Percentiles rank a stretch among this genome's conserved stretches.
These are phyloP conservation scores for Drosophila algonquin DNA, from an alignment of 2,888 invertebrate genomes.

Conservation along the genomic window DNA sequence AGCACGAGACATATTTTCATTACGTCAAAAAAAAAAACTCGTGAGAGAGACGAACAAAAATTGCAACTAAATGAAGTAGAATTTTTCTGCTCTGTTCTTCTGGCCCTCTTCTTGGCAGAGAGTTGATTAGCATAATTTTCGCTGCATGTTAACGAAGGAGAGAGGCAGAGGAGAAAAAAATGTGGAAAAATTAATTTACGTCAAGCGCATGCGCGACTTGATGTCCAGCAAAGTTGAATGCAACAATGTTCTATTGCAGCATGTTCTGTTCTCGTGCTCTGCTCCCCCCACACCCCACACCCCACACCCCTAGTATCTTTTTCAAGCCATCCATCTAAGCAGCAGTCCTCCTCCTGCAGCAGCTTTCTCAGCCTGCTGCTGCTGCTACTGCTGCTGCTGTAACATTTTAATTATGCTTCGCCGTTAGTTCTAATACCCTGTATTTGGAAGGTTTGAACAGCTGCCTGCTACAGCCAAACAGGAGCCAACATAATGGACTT, in stretches of 20 bases:
- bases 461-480: neutral
- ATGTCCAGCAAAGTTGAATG: slow-evolving; percentile 57
- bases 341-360: slow-evolving; percentile 36
- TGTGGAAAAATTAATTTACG: slow-evolving; percentile 71
- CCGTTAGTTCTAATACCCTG: slow-evolving; percentile 61
- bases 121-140: slow-evolving; percentile 61
- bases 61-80: slow-evolving; percentile 57
- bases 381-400: slow-evolving; percentile 38
- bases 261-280: neutral
- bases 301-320: neutral
- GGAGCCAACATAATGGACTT: no score
- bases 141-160: slow-evolving; percentile 42
- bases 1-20: slow-evolving; percentile 31
- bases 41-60: slow-evolving; percentile 31
- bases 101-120: neutral
- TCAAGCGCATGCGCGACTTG: slow-evolving; percentile 75
- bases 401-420: slow-evolving; percentile 76
- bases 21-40: slow-evolving; percentile 33
- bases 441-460: neutral
- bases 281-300: neutral
- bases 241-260: slow-evolving; percentile 18
- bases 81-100: neutral
- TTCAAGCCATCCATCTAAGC: slow-evolving; percentile 1
- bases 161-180: slow-evolving; percentile 15
- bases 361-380: slow-evolving; percentile 67